Evolutionary conservation across 2,113 vertebrate genomes (phyloP).

Genomic region (Erythrocercus mccallii): DNA sequence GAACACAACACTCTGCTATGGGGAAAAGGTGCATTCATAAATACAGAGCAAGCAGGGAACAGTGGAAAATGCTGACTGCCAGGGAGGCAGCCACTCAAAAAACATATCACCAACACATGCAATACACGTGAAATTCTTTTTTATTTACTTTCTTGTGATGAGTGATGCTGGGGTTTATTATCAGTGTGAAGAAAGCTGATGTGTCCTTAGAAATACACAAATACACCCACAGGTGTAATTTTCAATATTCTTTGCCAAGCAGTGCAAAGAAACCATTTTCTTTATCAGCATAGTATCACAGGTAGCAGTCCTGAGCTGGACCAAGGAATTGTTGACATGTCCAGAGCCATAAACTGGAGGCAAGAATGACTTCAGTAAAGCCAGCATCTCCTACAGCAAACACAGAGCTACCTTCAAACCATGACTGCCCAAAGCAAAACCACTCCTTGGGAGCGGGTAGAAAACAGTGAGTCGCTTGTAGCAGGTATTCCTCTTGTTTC

Average conservation of each 20-base stretch:
- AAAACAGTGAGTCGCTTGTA: background rate
- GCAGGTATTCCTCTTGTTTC: background rate
- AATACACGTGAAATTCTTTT: background rate
- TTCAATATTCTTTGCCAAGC: background rate
- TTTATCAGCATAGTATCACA: background rate
- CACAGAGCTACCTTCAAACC: background rate
- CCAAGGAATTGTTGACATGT: background rate
- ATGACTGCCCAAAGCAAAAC: background rate
- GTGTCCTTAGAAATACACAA: background rate
- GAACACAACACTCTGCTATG: accelerated
- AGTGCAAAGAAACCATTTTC: background rate
- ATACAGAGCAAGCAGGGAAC: background rate
- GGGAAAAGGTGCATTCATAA: background rate
- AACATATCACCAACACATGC: accelerated
- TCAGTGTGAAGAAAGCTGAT: background rate
- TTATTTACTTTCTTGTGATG: background rate
- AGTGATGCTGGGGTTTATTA: background rate
- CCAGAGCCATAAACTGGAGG: background rate
- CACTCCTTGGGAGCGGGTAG: background rate
- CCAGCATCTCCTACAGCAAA: background rate
- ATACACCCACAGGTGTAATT: background rate
- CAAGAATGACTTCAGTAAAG: background rate
- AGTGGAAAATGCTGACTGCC: background rate
- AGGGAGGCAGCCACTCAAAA: background rate
- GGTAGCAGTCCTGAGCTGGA: background rate